Evolutionary conservation across 2,113 vertebrate species (phyloP), one percentile per base, ranked within the genome.

Genomic region (Spilogale gracilis): DNA sequence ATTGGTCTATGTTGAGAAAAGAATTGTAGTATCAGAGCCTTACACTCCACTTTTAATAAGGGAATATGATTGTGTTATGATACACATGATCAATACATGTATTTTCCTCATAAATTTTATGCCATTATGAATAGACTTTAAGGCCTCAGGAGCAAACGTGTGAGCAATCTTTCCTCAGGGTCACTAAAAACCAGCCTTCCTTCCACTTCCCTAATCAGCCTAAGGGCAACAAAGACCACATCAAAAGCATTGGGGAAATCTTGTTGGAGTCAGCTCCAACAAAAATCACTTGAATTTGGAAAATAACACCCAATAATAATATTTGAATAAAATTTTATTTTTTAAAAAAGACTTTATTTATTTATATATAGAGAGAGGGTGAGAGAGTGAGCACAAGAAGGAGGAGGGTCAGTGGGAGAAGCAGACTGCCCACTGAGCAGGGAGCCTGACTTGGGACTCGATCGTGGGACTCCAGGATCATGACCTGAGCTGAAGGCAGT

Each of bases 211-310:
- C 1, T 60, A 73, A 45, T 87, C 12, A 74, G 73, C 17, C 54
- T 58, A 43, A 97, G 63, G 63, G 45, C n/a, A 81, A 61, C 2
- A 56, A 82, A 11, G 45, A 30, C 9, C 2, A 56, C 23, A 45
- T 38, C 2, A 58, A 71, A 88, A 87, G 2, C 12, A 30, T 3
- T 43, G 7, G 12, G 17, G 27, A 10, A 61, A 71, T 43, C 9
- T 79, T 90, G 58, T 3, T 65, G 18, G 81, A 91, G 20, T 30
- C 61, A 50, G 10, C 4, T 58, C 18, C 27, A 80, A 83, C 17
- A 56, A 30, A 88, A 67, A 94, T 87, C n/a, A 63, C n/a, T n/a
- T 63, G 56, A 65, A 87, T 91, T 60, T 97, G 32, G 23, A 90
- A 95, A 93, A 88, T 13, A 92, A 18, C 11, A 87, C 21, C 92